Percentiles rank a stretch among this genome's conserved stretches.
phyloP scores from a whole-genome alignment of 2,797 vertebrate genomes.

The Gambelia wislizenii region DNA sequence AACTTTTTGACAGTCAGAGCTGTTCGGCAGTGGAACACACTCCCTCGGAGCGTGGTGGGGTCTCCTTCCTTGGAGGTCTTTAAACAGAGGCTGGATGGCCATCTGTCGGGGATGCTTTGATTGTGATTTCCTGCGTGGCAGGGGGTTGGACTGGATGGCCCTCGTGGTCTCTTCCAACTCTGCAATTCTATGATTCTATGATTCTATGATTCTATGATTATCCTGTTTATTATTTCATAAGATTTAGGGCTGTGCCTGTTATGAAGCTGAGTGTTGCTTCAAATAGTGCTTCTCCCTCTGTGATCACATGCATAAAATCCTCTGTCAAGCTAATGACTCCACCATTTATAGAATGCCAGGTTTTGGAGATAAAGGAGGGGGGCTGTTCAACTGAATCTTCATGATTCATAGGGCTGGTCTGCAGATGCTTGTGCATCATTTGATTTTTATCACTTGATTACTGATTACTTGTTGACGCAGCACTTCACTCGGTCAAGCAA shows the following conservation, averaged over 20 bases:
- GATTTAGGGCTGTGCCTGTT: no score
- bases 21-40: no score
- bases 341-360: neutral
- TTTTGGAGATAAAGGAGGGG: neutral
- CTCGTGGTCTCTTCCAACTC: no score
- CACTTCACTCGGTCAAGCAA: neutral
- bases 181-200: no score
- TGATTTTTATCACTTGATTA: constrained; percentile 1
- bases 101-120: no score
- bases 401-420: neutral
- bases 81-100: no score
- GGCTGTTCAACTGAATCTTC: neutral
- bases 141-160: no score
- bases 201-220: no score
- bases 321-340: neutral
- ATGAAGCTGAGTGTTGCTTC: neutral
- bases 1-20: no score
- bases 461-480: constrained; percentile 14
- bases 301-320: neutral
- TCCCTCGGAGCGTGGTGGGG: no score
- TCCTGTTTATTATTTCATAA: neutral
- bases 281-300: neutral
- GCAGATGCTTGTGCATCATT: neutral
- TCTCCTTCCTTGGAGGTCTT: no score
- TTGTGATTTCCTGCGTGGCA: no score